Percentiles rank a stretch among this genome's conserved stretches.
phyloP scores from a whole-genome alignment of 2,113 vertebrate genomes.

The Python bivittatus region DNA sequence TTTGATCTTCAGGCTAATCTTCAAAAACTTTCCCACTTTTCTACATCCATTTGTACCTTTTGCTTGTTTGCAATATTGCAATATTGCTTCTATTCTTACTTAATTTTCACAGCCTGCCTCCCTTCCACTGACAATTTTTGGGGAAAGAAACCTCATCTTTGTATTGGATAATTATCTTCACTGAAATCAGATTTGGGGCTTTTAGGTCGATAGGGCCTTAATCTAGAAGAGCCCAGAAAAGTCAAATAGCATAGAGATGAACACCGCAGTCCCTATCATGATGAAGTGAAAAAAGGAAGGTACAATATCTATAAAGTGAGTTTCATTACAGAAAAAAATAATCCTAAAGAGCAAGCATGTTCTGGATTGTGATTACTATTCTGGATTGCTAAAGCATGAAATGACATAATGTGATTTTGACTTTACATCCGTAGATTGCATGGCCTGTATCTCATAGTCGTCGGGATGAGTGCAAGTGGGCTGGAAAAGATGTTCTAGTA shows the following conservation, averaged over 20 bases:
- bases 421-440: constrained; percentile 81
- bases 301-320: background rate
- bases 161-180: too few relatives aligned
- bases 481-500: constrained; percentile 94
- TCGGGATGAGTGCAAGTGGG: constrained; percentile 97
- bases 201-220: background rate
- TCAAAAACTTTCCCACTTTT: too few relatives aligned
- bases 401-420: constrained; percentile 60
- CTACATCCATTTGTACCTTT: too few relatives aligned
- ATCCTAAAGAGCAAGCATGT: background rate
- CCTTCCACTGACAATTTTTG: background rate
- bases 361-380: constrained; percentile 31
- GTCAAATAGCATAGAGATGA: background rate
- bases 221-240: background rate
- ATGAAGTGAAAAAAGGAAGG: background rate
- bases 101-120: too few relatives aligned
- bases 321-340: background rate
- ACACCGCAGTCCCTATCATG: background rate
- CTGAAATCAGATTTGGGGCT: background rate
- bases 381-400: constrained; percentile 50
- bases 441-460: constrained; percentile 90
- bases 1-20: too few relatives aligned
- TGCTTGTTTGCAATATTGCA: too few relatives aligned
- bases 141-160: too few relatives aligned
- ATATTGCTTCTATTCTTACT: too few relatives aligned